Conservation (phyloP, 1,140 invertebrate species). For the Drosophila nikananu region DNA sequence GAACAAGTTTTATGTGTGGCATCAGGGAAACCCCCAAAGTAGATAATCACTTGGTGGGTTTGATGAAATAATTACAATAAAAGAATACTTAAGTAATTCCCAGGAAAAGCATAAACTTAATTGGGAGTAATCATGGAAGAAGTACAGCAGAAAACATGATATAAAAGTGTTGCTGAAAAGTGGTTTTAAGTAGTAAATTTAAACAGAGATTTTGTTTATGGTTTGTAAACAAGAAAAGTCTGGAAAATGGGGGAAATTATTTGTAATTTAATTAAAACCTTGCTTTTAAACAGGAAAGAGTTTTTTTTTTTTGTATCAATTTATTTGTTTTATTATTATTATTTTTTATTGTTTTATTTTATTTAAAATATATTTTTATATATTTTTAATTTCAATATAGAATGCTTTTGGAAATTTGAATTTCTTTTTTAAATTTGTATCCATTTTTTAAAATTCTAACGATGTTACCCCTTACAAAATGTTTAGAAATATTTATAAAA, state of each 20-base stretch:
- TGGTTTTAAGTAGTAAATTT: background rate
- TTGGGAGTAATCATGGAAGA: background rate
- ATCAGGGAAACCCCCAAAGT: slow-evolving; percentile 16
- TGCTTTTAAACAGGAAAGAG: too few species aligned
- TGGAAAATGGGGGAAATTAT: background rate
- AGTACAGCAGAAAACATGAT: background rate
- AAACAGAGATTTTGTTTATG: background rate
- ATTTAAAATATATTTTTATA: too few species aligned
- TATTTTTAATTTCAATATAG: too few species aligned
- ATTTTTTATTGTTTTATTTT: too few species aligned
- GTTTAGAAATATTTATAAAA: too few species aligned
- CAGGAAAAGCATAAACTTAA: slow-evolving; percentile 5
- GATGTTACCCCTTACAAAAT: too few species aligned
- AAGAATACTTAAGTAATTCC: slow-evolving; percentile 16
- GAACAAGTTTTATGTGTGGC: slow-evolving; percentile 19
- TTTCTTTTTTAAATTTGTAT: too few species aligned
- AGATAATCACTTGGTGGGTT: slow-evolving; percentile 5
- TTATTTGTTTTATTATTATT: too few species aligned
- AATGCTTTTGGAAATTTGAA: too few species aligned
- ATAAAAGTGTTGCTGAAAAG: slow-evolving; percentile 1
- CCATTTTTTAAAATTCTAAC: too few species aligned
- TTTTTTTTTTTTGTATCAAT: too few species aligned
- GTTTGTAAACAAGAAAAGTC: background rate
- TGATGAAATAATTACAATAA: slow-evolving; percentile 11
- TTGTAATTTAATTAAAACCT: background rate